Conservation (phyloP, 2,113 vertebrate species). For the Eolophus roseicapilla region DNA sequence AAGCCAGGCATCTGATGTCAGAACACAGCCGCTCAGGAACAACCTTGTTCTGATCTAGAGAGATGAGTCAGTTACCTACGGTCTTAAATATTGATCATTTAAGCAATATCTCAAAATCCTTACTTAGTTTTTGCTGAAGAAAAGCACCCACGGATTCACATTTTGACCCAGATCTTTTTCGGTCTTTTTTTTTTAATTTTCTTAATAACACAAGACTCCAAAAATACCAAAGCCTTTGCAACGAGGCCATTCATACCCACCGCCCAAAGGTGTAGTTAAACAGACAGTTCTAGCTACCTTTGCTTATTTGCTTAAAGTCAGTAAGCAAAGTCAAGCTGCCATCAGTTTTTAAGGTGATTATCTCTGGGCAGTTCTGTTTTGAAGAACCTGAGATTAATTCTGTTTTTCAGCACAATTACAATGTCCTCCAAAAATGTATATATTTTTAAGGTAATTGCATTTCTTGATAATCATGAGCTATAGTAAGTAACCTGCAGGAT, state of each 20-base stretch:
- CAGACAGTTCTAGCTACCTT: background rate
- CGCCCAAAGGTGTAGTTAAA: background rate
- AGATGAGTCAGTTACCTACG: background rate
- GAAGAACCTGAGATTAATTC: background rate
- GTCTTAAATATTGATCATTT: background rate
- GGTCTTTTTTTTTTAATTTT: background rate
- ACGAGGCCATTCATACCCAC: background rate
- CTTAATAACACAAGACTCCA: background rate
- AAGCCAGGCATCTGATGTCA: background rate
- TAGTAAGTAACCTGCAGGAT: slow-evolving; percentile 27
- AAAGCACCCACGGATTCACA: background rate
- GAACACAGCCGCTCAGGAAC: rapidly evolving
- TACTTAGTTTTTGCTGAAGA: background rate
- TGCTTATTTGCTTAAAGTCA: background rate
- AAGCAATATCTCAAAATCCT: background rate
- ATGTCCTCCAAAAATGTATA: background rate
- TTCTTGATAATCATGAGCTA: background rate
- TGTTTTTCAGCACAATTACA: background rate
- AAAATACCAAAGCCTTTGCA: background rate
- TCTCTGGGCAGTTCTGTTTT: background rate
- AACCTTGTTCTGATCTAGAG: background rate
- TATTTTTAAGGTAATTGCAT: background rate
- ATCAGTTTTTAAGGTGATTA: background rate
- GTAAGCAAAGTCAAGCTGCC: background rate
- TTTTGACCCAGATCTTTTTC: background rate